These are phyloP conservation scores for Cheilosia soror DNA, from an alignment of 2,888 invertebrate genomes.

Conservation along the genomic window DNA sequence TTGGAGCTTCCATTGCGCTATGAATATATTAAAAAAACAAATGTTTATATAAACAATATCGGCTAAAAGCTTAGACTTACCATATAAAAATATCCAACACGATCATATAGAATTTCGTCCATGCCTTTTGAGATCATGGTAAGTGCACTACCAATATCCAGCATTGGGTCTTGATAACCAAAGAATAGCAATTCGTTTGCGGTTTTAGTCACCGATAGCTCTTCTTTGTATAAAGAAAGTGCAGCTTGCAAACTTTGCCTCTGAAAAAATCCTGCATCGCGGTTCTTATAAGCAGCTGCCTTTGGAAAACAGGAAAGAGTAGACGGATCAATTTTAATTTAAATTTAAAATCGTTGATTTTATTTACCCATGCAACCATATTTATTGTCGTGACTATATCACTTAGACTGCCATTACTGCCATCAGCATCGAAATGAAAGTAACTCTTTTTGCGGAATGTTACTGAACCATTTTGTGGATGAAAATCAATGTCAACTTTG, in stretches of 20 bases:
- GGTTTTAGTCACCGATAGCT: constrained; percentile 86
- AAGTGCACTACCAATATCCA: constrained; percentile 86
- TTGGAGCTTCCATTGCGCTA: constrained; percentile 91
- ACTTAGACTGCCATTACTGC: constrained; percentile 88
- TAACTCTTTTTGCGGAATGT: constrained; percentile 88
- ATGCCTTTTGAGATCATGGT: constrained; percentile 84
- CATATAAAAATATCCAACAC: constrained; percentile 93
- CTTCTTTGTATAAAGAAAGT: constrained; percentile 85
- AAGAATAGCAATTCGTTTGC: constrained; percentile 90
- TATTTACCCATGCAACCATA: constrained; percentile 90
- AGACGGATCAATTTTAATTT: constrained; percentile 14
- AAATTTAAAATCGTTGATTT: not conserved
- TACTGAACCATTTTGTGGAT: constrained; percentile 89
- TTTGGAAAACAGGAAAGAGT: constrained; percentile 76
- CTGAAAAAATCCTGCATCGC: constrained; percentile 85
- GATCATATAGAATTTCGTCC: constrained; percentile 87
- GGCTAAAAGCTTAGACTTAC: constrained; percentile 84
- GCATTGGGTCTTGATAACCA: constrained; percentile 90
- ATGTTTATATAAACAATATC: not conserved
- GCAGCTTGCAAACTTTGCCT: constrained; percentile 86
- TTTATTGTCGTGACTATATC: constrained; percentile 91
- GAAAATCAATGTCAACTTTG: constrained; percentile 90
- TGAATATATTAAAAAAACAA: constrained; percentile 77
- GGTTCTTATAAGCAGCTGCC: constrained; percentile 83
- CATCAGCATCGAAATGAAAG: constrained; percentile 89